Base-by-base conservation (phyloP, 2,888 invertebrate species). In the Bimastos eiseni region DNA sequence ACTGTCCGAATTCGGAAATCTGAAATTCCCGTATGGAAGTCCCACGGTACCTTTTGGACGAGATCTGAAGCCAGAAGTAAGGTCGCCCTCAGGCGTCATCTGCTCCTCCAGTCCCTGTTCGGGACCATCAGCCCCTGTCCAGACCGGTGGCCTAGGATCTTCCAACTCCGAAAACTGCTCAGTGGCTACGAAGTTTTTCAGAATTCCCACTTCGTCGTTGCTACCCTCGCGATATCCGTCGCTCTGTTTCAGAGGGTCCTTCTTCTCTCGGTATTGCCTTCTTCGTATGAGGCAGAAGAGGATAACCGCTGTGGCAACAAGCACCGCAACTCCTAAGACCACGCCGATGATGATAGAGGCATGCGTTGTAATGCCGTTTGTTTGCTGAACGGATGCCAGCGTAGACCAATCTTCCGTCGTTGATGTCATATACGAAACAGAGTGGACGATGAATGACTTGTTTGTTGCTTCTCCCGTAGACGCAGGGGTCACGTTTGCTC, bases 191-290 rank as follows among this genome's bases (percentile, higher is more conserved):
- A 30, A 70, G 70, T 70, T 70, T 8, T 86, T 86, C 86, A 86
- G 86, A 37, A 86, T 86, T 86, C 86, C 86, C 24, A 86, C 86
- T 37, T 34, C 37, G 86, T 86, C 86, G 86, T 86, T 86, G 86
- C 34, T 86, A 34, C 36, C 34, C 37, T 37, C 86, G 86, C 84
- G 84, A 33, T n/a, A 36, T 11, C n/a, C 37, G 36, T 36, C 36
- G 86, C 34, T 33, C 36, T 86, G 86, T 24, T 36, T 86, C 86
- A 86, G 86, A 34, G 86, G 86, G n/a, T 86, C 86, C 86, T 86
- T 86, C 70, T 70, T 30, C 13, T 86, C 36, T 24, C 19, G 5
- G 86, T 21, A 86, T 24, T 84, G 84, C 34, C 36, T 24, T 34
- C 86, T 34, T 86, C 86, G 86, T 34, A 86, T 86, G 13, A 86